Base-by-base conservation (phyloP, 2,888 invertebrate species). In the Eupeodes latifasciatus region DNA sequence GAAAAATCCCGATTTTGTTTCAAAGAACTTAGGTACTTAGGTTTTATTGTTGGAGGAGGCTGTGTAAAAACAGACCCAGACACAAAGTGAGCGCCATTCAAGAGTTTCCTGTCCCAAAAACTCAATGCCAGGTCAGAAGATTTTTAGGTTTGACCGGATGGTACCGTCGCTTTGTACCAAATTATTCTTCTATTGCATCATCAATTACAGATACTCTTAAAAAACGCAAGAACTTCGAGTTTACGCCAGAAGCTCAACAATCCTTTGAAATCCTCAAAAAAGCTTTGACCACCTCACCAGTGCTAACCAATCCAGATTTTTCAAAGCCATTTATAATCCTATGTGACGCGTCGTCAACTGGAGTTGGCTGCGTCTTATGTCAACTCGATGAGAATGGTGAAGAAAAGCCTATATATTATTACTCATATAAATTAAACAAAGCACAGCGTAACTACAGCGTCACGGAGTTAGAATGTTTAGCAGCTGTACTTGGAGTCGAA, bases 1-100 rank as follows among this genome's bases (percentile, higher is more conserved):
- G 61, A 16, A 1, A 76, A 85, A n/a, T 79, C 79, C 12, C 64
- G 79, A 5, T 83, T 78, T 53, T 59, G 69, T 19, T 55, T 62
- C 16, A 62, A 64, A 27, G 12, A 55, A 34, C 55, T 81, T 2
- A 66, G 74, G 16, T 81, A 67, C n/a, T 49, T 59, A 19, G 71
- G 79, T 34, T 79, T 34, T 14, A 71, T 49, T 40, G 59, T 51
- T 19, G 87, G 84, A 9, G 61, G 79, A 9, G 81, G 84, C 0
- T 69, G 71, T 0, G 51, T 87, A 2, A 44, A 67, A 69, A 69
- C 53, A 5, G 64, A 76, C 34, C 64, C 64, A 36, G 64, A 64
- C 12, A n/a, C n/a, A 62, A 76, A 16, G 53, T 62, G 2, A 16
- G n/a, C 11, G 75, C 75, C n/a, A 75, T 61, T 14, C 47, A 61